Evolutionary conservation across 1,140 invertebrate genomes (phyloP), one percentile per base, ranked within the genome.

Genomic region (Drosophila pandora): DNA sequence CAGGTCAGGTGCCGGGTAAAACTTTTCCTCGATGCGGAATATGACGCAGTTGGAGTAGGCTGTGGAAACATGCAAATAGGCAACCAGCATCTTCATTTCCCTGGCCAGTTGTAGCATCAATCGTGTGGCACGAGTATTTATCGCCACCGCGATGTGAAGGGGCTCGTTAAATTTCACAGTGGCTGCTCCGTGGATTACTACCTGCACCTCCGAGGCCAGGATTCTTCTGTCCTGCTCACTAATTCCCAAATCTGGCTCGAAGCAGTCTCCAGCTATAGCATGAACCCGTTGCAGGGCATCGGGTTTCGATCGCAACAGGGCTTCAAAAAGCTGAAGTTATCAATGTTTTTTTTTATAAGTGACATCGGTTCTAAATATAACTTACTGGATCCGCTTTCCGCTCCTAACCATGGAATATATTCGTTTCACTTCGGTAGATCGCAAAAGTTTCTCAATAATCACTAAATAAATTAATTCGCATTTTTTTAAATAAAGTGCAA

Each of bases 121-220:
- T 2, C 93, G 93, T 0, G 94, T 95, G 0, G 94, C 94, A 9
- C 93, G 90, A 0, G 94, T 93, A 69, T 95, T 95, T 17, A 95
- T 91, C 1, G 92, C 92, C 0, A 94, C 88, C 0, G 95, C 93
- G 3, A 92, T 81, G 85, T 94, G 94, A 10, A 98, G 91, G 0
- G 94, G 94, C 85, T 98, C 97, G 75, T 96, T 95, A 91, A 98
- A 98, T 92, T 65, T 71, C 1, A 98, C 94, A 1, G 96, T 97
- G 0, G 97, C 97, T 0, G 97, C 97, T 5, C 94, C 95, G 77
- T 98, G 97, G 81, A 98, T 95, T 0, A 98, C 94, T 7, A 97
- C 91, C 25, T 94, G 67, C 2, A 96, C 93, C 49, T 94, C 55
- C 10, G 75, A 34, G 1, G 22, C 12, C 2, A 87, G 48, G 1